phyloP scores from a whole-genome alignment of 2,888 invertebrate species.

The Xanthorhoe spadicearia region DNA sequence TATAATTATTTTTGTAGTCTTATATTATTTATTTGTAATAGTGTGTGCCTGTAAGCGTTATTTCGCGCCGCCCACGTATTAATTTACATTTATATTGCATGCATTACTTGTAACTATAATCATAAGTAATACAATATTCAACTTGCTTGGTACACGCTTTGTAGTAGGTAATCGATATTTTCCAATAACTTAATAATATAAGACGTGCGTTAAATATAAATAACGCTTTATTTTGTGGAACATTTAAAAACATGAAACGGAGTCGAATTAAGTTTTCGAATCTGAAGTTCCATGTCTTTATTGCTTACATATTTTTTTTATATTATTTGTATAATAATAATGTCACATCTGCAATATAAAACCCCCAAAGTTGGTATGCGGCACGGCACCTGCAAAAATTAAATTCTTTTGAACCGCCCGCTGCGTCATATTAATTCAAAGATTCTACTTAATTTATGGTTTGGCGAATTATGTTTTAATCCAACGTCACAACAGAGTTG shows the following conservation, averaged over 20 bases:
- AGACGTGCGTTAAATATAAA: too few species aligned
- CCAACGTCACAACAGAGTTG: conserved; percentile 62
- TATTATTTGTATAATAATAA: not conserved
- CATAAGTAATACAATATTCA: conserved; percentile 23
- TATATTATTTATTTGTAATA: too few species aligned
- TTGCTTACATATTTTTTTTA: not conserved
- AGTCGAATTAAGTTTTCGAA: too few species aligned
- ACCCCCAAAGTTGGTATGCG: not conserved
- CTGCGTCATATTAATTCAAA: conserved; percentile 66
- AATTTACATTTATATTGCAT: conserved; percentile 67
- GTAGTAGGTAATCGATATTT: not conserved
- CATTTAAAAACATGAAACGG: too few species aligned
- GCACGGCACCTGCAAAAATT: conserved; percentile 27
- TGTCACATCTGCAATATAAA: not conserved
- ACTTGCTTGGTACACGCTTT: not conserved
- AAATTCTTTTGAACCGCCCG: conserved; percentile 48
- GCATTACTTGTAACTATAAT: conserved; percentile 43
- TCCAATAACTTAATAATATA: not conserved
- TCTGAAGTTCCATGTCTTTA: too few species aligned
- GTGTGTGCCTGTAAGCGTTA: too few species aligned
- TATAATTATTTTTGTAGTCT: too few species aligned
- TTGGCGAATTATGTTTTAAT: conserved; percentile 51
- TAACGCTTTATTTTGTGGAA: too few species aligned
- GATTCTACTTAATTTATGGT: conserved; percentile 65
- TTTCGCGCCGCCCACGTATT: conserved; percentile 53